Conservation (phyloP, 2,888 invertebrate species). For the Eupithecia subumbrata region DNA sequence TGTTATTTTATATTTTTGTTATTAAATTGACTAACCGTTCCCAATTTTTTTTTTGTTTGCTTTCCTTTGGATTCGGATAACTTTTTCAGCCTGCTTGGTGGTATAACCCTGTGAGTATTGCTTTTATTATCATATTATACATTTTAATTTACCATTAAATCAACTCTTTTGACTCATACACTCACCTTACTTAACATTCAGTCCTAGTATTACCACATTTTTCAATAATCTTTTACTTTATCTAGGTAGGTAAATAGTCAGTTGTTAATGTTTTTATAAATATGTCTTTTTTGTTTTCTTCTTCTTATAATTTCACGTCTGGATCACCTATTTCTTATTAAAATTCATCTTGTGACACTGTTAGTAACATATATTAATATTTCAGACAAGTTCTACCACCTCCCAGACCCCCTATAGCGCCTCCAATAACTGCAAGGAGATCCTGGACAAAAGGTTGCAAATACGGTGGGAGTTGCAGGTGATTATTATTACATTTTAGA, state of each 20-base stretch:
- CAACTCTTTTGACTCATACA: not conserved
- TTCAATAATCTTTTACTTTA: no score
- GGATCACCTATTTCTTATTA: not conserved
- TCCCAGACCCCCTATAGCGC: slow-evolving; percentile 84
- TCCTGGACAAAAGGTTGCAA: slow-evolving; percentile 92
- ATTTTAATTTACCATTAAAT: not conserved
- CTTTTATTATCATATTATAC: slow-evolving; percentile 9
- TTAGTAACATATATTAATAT: slow-evolving; percentile 46
- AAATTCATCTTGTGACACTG: not conserved
- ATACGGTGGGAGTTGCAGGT: slow-evolving; percentile 93
- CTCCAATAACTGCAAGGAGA: slow-evolving; percentile 91
- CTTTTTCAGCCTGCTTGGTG: slow-evolving; percentile 93
- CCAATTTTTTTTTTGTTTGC: slow-evolving; percentile 54
- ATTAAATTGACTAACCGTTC: slow-evolving; percentile 43
- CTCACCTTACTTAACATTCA: not conserved
- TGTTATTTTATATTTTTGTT: slow-evolving; percentile 45
- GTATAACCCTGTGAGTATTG: slow-evolving; percentile 94
- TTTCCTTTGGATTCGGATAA: slow-evolving; percentile 64
- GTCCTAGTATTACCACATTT: not conserved
- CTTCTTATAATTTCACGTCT: not conserved
- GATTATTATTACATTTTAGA: slow-evolving; percentile 2
- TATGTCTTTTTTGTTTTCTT: not conserved
- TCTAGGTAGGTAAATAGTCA: not conserved
- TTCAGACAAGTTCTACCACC: slow-evolving; percentile 91
- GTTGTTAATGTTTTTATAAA: not conserved